Evolutionary conservation across 2,797 vertebrate genomes (phyloP).

Genomic region (Microcaecilia unicolor): DNA sequence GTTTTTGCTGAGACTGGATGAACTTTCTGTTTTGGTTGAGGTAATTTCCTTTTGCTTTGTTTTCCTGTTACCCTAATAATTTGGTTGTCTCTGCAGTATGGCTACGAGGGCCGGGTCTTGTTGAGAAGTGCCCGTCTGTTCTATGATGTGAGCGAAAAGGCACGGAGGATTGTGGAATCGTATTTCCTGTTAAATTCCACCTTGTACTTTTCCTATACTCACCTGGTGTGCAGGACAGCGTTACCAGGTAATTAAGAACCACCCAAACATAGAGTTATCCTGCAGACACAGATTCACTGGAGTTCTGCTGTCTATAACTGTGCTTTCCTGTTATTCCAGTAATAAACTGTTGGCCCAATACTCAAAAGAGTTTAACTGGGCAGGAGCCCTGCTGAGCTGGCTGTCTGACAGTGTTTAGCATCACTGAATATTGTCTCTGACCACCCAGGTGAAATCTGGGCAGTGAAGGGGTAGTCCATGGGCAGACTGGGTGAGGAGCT

Average conservation of each 20-base stretch:
- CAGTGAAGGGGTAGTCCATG: too few relatives aligned
- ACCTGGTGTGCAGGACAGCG: constrained; percentile 91
- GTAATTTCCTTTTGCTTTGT: background rate
- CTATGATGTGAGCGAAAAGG: constrained; percentile 87
- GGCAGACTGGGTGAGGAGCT: too few relatives aligned
- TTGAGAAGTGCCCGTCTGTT: constrained; percentile 83
- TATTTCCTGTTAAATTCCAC: constrained; percentile 93
- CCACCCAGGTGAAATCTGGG: too few relatives aligned
- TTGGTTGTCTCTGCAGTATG: constrained; percentile 57
- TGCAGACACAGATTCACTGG: too few relatives aligned
- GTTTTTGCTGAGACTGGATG: background rate
- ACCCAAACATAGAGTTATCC: too few relatives aligned
- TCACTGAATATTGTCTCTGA: too few relatives aligned
- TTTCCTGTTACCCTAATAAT: fast-evolving
- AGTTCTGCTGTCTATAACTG: too few relatives aligned
- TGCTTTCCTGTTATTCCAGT: too few relatives aligned
- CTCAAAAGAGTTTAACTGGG: too few relatives aligned
- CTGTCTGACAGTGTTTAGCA: too few relatives aligned
- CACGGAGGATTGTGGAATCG: constrained; percentile 76
- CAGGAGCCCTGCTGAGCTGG: too few relatives aligned
- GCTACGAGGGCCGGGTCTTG: constrained; percentile 82
- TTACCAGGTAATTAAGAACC: constrained; percentile 74
- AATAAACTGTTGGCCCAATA: too few relatives aligned
- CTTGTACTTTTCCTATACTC: constrained; percentile 93
- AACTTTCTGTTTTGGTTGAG: background rate